A percentile compares a stretch with the other conserved stretches of the same genome.
Conservation (phyloP, 2,888 invertebrate species). For the Anodontia alba region DNA sequence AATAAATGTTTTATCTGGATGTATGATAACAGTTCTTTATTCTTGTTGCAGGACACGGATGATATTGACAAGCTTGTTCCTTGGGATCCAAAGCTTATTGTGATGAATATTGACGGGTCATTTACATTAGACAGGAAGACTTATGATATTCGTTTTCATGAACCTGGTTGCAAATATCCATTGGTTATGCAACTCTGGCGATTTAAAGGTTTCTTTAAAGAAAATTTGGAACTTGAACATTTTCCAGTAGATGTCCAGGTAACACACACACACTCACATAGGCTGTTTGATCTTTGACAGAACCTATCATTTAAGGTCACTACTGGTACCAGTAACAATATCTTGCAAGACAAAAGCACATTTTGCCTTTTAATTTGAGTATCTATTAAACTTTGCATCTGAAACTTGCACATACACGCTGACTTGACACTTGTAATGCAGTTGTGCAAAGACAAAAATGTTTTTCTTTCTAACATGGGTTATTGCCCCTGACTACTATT, state of each 20-base stretch:
- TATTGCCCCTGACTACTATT: too few relatives aligned
- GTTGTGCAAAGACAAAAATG: too few relatives aligned
- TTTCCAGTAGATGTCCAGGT: conserved; percentile 82
- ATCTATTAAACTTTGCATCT: too few relatives aligned
- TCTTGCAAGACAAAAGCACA: too few relatives aligned
- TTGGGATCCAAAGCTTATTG: conserved; percentile 74
- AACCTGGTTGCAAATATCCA: conserved; percentile 69
- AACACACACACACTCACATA: conserved; percentile 8
- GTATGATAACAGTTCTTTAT: too few relatives aligned
- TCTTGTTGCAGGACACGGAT: too few relatives aligned
- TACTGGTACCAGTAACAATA: too few relatives aligned
- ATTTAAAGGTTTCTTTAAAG: conserved; percentile 75
- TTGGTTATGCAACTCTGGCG: conserved; percentile 73
- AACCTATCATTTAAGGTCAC: conserved; percentile 8
- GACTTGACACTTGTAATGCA: too few relatives aligned
- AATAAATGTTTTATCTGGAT: too few relatives aligned
- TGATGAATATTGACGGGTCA: conserved; percentile 71
- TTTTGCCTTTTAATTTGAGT: too few relatives aligned
- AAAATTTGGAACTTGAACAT: conserved; percentile 75
- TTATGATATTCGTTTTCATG: conserved; percentile 64
- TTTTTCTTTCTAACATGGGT: too few relatives aligned
- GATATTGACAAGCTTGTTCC: conserved; percentile 55
- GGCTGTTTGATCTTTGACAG: neutral
- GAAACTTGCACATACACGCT: too few relatives aligned
- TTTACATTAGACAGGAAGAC: conserved; percentile 62